Evolutionary conservation across 2,888 invertebrate species (phyloP).

Genomic region (Galeruca laticollis): DNA sequence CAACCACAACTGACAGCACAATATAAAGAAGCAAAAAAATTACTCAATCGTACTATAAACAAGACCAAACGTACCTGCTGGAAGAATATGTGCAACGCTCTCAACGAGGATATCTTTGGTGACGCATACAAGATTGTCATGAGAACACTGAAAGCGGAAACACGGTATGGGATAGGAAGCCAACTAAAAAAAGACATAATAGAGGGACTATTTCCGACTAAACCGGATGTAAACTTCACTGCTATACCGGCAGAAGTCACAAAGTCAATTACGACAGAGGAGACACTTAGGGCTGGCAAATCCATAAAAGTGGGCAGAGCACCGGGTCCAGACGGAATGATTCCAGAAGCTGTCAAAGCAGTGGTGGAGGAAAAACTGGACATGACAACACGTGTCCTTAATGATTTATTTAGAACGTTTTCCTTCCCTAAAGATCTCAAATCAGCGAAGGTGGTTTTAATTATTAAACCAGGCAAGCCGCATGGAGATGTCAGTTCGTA

Average conservation of each 20-base stretch:
- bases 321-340: no score
- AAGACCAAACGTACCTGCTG: conserved; percentile 17
- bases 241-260: no score
- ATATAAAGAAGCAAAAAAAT: not conserved
- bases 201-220: not conserved
- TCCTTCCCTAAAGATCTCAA: conserved; percentile 30
- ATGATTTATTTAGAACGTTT: not conserved
- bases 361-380: no score
- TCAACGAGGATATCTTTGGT: conserved; percentile 34
- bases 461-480: conserved; percentile 20
- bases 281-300: no score
- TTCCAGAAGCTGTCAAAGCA: no score
- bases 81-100: conserved; percentile 18
- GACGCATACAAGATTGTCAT: conserved; percentile 29
- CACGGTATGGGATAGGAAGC: not conserved
- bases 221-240: no score
- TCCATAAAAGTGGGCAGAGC: no score
- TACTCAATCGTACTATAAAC: not conserved
- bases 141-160: conserved; percentile 4
- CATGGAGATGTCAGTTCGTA: not conserved
- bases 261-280: no score
- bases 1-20: not conserved
- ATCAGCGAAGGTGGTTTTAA: conserved; percentile 22
- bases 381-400: no score
- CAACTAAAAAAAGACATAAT: not conserved